Evolutionary conservation across 2,113 vertebrate genomes (phyloP).

Genomic region (Oxyura jamaicensis): DNA sequence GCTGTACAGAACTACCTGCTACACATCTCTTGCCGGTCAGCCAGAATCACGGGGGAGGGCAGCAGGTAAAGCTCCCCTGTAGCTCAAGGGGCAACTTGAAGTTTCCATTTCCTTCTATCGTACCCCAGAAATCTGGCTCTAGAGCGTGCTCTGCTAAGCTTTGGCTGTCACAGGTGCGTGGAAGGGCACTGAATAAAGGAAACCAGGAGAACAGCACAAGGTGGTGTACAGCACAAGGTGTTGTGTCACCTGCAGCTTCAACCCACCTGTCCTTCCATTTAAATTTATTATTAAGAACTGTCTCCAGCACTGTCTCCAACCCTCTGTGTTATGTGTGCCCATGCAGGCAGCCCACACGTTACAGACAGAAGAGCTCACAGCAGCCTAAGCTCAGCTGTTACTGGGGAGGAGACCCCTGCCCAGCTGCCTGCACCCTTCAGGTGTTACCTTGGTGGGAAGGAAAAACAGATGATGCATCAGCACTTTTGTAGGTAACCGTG

Average conservation of each 20-base stretch:
- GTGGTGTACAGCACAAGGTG: too few species aligned
- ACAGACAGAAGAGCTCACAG: neutral
- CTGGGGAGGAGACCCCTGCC: neutral
- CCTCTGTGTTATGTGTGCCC: neutral
- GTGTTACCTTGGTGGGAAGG: neutral
- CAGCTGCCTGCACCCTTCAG: neutral
- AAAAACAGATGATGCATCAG: neutral
- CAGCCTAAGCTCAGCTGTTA: neutral
- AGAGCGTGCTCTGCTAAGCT: neutral
- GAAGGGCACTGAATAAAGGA: neutral
- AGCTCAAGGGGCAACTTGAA: neutral
- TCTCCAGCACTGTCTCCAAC: neutral
- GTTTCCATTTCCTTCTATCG: neutral
- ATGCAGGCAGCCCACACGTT: neutral
- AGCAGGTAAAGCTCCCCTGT: neutral
- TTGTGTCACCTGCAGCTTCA: neutral
- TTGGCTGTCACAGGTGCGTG: neutral
- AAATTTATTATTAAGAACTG: neutral
- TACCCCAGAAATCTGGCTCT: neutral
- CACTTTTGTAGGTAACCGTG: slow-evolving; percentile 19
- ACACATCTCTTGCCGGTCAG: neutral
- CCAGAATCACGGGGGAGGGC: neutral
- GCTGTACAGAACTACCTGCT: neutral
- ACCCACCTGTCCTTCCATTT: neutral
- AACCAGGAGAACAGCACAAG: neutral